These are phyloP conservation scores for Lepidochitona cinerea DNA, from an alignment of 2,888 invertebrate genomes.

Conservation along the genomic window DNA sequence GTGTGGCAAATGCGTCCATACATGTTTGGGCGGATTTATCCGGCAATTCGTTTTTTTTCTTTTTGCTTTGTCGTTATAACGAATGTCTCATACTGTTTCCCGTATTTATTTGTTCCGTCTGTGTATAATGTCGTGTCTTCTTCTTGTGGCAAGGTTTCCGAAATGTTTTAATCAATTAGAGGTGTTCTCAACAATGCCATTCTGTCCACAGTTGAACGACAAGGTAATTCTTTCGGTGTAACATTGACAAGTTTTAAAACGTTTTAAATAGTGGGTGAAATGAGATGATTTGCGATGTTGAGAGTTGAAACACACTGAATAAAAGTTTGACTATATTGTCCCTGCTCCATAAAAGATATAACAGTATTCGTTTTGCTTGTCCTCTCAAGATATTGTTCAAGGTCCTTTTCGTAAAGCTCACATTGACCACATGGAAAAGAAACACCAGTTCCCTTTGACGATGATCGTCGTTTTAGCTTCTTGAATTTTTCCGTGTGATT, in stretches of 20 bases:
- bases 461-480: too few relatives aligned
- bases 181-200: not conserved
- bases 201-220: not conserved
- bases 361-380: too few relatives aligned
- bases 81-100: not conserved
- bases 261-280: not conserved
- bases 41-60: not conserved
- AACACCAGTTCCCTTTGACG: too few relatives aligned
- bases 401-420: too few relatives aligned
- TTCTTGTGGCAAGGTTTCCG: not conserved
- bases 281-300: not conserved
- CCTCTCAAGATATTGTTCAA: too few relatives aligned
- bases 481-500: too few relatives aligned
- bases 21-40: not conserved
- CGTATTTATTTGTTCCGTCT: not conserved
- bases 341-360: too few relatives aligned
- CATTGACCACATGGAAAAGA: too few relatives aligned
- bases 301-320: too few relatives aligned
- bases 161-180: not conserved
- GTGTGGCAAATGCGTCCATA: not conserved
- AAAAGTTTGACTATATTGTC: too few relatives aligned
- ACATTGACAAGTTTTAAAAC: not conserved
- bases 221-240: not conserved
- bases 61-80: not conserved
- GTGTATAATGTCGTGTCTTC: not conserved